A percentile compares a stretch with the other conserved stretches of the same genome.
These are phyloP conservation scores for Callyntrura guangdongensis DNA, from an alignment of 2,888 invertebrate genomes.

Conservation along the genomic window DNA sequence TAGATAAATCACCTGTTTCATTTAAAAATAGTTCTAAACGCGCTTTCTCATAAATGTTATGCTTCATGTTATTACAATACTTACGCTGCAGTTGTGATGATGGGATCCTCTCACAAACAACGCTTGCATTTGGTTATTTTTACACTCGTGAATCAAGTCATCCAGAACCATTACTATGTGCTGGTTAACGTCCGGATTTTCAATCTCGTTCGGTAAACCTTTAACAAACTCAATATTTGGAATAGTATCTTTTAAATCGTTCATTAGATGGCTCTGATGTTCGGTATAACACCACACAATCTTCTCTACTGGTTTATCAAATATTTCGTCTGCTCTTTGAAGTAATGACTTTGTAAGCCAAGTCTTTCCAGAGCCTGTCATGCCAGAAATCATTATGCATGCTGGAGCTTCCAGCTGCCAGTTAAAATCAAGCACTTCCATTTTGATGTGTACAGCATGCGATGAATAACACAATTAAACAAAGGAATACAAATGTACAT, in stretches of 20 bases:
- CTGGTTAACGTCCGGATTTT: slow-evolving; percentile 47
- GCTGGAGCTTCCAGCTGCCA: slow-evolving; percentile 43
- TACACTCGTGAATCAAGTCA: slow-evolving; percentile 64
- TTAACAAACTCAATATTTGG: slow-evolving; percentile 59
- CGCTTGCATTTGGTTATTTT: slow-evolving; percentile 9
- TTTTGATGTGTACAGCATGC: background rate
- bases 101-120: slow-evolving; percentile 33
- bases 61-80: no score
- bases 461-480: no score
- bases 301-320: slow-evolving; percentile 33
- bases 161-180: slow-evolving; percentile 32
- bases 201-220: slow-evolving; percentile 59
- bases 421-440: slow-evolving; percentile 26
- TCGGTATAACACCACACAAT: slow-evolving; percentile 58
- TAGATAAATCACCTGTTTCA: slow-evolving; percentile 39
- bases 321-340: slow-evolving; percentile 39
- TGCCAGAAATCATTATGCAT: slow-evolving; percentile 52
- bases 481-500: no score
- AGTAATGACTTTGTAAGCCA: slow-evolving; percentile 11
- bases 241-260: background rate
- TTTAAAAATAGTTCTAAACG: no score
- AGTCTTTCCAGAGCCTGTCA: slow-evolving; percentile 39
- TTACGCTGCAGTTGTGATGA: slow-evolving; percentile 50
- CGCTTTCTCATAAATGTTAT: no score
- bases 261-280: slow-evolving; percentile 4